Conservation (phyloP, 2,113 vertebrate species). For the Hassar affinis region DNA sequence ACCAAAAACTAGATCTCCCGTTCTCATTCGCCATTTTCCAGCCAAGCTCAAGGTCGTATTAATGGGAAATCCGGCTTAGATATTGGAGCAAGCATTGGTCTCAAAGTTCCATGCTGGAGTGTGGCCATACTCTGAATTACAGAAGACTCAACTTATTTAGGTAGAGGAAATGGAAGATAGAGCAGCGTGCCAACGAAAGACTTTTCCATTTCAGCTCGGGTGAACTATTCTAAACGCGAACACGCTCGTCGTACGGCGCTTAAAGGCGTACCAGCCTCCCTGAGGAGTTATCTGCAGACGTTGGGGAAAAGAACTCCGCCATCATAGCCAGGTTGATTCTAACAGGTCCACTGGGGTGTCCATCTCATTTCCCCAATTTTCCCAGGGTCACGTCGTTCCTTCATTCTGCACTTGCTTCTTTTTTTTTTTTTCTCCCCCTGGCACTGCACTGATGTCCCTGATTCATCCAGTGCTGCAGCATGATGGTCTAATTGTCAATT, state of each 20-base stretch:
- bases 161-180: neutral
- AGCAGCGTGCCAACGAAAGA: neutral
- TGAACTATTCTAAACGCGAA: neutral
- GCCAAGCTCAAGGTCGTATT: neutral
- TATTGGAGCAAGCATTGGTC: neutral
- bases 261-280: neutral
- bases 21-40: neutral
- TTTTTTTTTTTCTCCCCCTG: neutral
- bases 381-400: neutral
- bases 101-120: neutral
- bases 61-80: neutral
- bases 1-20: too few relatives aligned
- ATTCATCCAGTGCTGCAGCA: neutral
- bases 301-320: neutral
- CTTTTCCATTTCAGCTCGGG: too few relatives aligned
- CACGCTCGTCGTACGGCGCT: neutral
- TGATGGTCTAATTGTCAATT: constrained; percentile 41
- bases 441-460: neutral
- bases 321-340: too few relatives aligned
- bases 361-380: neutral
- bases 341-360: neutral
- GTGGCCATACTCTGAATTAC: too few relatives aligned
- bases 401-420: neutral
- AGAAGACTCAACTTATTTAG: too few relatives aligned
- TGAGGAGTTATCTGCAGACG: neutral